These are phyloP conservation scores for Vicugna pacos DNA, from an alignment of 2,113 vertebrate genomes.

Conservation along the genomic window DNA sequence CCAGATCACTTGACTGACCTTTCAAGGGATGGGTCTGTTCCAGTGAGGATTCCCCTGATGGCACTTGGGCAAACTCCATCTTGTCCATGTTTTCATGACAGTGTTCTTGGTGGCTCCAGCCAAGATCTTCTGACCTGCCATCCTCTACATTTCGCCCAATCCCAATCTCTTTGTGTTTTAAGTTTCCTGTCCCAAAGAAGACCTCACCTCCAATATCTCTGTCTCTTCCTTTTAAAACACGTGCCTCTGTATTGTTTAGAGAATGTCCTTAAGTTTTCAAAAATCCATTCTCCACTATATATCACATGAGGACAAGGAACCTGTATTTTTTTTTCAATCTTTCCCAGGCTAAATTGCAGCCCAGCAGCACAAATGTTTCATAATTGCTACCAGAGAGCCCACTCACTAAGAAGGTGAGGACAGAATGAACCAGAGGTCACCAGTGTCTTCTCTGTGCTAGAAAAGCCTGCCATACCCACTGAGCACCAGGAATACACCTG, in stretches of 20 bases:
- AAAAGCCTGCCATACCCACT: neutral
- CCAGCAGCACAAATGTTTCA: neutral
- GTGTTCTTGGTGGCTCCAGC: neutral
- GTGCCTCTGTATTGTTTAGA: neutral
- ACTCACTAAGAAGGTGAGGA: neutral
- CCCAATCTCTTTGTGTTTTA: neutral
- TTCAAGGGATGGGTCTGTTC: neutral
- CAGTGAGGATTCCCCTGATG: neutral
- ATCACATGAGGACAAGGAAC: neutral
- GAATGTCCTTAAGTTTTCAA: neutral
- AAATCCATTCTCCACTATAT: neutral
- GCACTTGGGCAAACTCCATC: neutral
- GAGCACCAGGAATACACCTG: neutral
- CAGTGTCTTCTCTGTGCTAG: neutral
- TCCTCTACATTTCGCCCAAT: neutral
- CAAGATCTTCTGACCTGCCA: neutral
- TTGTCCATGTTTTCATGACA: neutral
- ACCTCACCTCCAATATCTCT: neutral
- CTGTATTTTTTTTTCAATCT: neutral
- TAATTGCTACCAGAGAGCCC: neutral
- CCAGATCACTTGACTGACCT: neutral
- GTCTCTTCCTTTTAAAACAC: constrained; percentile 28
- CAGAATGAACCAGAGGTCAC: neutral
- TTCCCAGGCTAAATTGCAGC: neutral
- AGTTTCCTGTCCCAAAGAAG: constrained; percentile 16